Percentiles rank a stretch among this genome's conserved stretches.
Evolutionary conservation across 1,140 invertebrate genomes (phyloP).

Genomic region (Apocrypta bakeri): DNA sequence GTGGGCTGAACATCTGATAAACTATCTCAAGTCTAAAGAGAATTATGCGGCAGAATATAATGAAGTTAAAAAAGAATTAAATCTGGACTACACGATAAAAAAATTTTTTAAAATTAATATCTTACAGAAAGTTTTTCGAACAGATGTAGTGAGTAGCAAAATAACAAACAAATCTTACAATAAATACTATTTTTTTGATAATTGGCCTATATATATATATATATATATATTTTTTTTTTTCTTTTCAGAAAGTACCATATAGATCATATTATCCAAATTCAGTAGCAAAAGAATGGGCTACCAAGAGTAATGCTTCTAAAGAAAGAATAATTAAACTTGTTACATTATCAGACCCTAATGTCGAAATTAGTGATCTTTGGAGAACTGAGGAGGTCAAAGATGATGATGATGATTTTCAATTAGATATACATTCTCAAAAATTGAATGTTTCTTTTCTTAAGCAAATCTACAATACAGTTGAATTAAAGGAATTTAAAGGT

Average conservation of each 20-base stretch:
- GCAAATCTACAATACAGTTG: conserved; percentile 73
- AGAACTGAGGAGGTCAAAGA: conserved; percentile 72
- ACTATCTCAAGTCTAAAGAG: conserved; percentile 76
- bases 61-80: conserved; percentile 73
- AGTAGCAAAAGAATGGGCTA: conserved; percentile 73
- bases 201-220: too few relatives aligned
- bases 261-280: conserved; percentile 78
- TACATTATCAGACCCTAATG: conserved; percentile 74
- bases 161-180: conserved; percentile 53
- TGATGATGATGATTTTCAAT: conserved; percentile 73
- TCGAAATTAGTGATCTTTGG: conserved; percentile 71
- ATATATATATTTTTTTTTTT: too few relatives aligned
- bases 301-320: conserved; percentile 69
- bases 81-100: conserved; percentile 70
- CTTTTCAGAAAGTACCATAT: conserved; percentile 74
- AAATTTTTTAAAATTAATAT: conserved; percentile 74
- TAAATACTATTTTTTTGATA: conserved; percentile 45
- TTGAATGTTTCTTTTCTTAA: conserved; percentile 69
- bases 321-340: conserved; percentile 76
- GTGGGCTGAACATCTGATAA: conserved; percentile 76
- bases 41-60: conserved; percentile 75
- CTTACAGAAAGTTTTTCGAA: conserved; percentile 71
- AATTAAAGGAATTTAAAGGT: conserved; percentile 71
- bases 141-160: conserved; percentile 66
- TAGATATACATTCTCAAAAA: conserved; percentile 69